These are phyloP conservation scores for Chelmon rostratus DNA, from an alignment of 2,797 vertebrate genomes.

Conservation along the genomic window DNA sequence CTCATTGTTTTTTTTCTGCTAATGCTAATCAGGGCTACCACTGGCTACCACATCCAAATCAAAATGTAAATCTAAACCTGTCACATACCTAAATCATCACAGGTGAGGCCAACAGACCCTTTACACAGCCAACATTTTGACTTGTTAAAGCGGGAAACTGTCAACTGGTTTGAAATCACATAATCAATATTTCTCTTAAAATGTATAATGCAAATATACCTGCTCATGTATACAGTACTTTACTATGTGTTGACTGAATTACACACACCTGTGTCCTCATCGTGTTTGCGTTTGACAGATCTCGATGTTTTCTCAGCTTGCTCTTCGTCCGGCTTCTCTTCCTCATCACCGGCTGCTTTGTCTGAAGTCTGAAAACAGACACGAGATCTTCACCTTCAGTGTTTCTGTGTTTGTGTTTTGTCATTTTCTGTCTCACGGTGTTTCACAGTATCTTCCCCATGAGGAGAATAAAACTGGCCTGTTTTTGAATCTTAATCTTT, in stretches of 20 bases:
- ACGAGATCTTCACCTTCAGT: neutral
- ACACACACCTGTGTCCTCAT: constrained; percentile 52
- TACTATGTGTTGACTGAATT: neutral
- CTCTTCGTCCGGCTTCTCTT: constrained; percentile 42
- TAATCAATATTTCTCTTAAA: too few relatives aligned
- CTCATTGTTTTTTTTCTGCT: too few relatives aligned
- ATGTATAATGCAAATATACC: neutral
- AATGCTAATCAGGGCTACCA: too few relatives aligned
- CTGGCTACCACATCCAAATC: too few relatives aligned
- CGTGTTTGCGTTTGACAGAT: constrained; percentile 40
- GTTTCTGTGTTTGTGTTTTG: neutral
- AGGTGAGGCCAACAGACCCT: neutral
- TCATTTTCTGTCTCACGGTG: neutral
- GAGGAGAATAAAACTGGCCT: neutral
- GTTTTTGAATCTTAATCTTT: neutral
- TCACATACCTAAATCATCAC: too few relatives aligned
- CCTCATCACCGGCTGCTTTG: constrained; percentile 82
- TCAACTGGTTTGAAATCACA: neutral
- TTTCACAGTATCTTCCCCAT: neutral
- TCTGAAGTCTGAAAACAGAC: constrained; percentile 74
- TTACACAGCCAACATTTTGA: neutral
- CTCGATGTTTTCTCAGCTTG: constrained; percentile 14
- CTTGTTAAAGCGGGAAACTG: neutral
- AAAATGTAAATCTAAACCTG: too few relatives aligned
- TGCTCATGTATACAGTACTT: neutral